Evolutionary conservation across 2,888 invertebrate species (phyloP).

Genomic region (Drosophila leonis): DNA sequence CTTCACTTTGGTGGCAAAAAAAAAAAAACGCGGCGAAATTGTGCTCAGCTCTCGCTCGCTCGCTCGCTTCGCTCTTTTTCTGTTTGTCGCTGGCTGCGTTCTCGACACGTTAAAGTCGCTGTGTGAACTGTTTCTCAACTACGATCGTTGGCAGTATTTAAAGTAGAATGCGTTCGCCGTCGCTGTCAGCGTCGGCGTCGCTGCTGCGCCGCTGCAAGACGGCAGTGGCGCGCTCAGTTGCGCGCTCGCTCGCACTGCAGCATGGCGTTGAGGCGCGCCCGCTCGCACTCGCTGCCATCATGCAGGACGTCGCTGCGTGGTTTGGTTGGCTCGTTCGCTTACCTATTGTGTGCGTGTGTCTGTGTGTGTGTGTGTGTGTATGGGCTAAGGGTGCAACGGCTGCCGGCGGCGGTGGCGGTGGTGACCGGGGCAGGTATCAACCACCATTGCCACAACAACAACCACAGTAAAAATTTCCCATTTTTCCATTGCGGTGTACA

Average conservation of each 20-base stretch:
- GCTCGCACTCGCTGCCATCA: conserved; percentile 45
- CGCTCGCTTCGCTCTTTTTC: neutral
- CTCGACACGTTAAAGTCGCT: conserved; percentile 85
- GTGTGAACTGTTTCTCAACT: conserved; percentile 85
- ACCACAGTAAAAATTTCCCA: conserved; percentile 85
- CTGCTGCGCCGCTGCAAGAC: conserved; percentile 48
- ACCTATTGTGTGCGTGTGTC: conserved; percentile 47
- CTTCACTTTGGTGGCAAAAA: conserved; percentile 17
- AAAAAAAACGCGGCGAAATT: conserved; percentile 46
- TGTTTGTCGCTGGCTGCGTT: conserved; percentile 58
- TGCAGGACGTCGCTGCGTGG: conserved; percentile 69
- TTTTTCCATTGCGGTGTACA: conserved; percentile 84
- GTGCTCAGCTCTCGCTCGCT: conserved; percentile 28
- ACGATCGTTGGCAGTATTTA: conserved; percentile 85
- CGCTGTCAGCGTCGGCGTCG: conserved; percentile 43
- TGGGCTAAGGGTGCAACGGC: conserved; percentile 76
- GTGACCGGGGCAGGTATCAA: conserved; percentile 81
- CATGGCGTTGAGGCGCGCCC: conserved; percentile 10
- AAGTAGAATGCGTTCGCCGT: conserved; percentile 78
- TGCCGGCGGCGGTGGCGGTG: conserved; percentile 45
- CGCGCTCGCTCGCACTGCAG: conserved; percentile 20
- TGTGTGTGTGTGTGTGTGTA: conserved; percentile 33
- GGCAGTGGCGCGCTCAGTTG: conserved; percentile 25
- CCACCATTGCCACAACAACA: conserved; percentile 85
- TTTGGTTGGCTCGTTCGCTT: conserved; percentile 78